Evolutionary conservation across 2,797 vertebrate genomes (phyloP).

Genomic region (Staurois parvus): DNA sequence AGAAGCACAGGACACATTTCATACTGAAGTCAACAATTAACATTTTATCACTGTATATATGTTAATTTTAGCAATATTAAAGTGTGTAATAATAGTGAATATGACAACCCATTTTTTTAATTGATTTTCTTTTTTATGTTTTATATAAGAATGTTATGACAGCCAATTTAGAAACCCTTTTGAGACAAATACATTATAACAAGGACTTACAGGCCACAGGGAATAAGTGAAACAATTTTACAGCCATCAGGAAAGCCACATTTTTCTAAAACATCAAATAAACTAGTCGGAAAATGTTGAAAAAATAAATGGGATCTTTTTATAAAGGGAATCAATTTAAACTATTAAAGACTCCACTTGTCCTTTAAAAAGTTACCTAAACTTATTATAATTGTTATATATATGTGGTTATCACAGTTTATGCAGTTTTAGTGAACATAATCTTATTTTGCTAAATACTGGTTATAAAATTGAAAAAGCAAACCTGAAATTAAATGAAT

Average conservation of each 20-base stretch:
- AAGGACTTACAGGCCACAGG: not conserved
- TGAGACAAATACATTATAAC: not conserved
- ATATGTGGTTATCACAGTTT: too few species aligned
- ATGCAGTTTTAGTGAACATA: too few species aligned
- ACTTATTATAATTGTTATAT: not conserved
- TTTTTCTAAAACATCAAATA: not conserved
- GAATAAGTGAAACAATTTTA: not conserved
- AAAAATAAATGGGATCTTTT: not conserved
- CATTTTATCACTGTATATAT: too few species aligned
- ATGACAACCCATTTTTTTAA: too few species aligned
- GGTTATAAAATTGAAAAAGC: not conserved
- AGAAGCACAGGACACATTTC: not conserved
- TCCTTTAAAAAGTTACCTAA: too few species aligned
- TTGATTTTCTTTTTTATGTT: too few species aligned
- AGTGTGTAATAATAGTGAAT: too few species aligned
- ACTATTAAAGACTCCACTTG: not conserved
- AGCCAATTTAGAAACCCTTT: too few species aligned
- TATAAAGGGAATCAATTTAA: not conserved
- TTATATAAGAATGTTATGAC: too few species aligned
- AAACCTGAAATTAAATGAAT: not conserved
- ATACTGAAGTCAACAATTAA: not conserved
- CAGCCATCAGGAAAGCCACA: not conserved
- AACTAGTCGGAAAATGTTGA: not conserved
- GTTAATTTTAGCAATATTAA: too few species aligned
- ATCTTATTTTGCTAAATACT: not conserved